Conservation (phyloP, 2,113 vertebrate genomes). For the Platysternon megacephalum region DNA sequence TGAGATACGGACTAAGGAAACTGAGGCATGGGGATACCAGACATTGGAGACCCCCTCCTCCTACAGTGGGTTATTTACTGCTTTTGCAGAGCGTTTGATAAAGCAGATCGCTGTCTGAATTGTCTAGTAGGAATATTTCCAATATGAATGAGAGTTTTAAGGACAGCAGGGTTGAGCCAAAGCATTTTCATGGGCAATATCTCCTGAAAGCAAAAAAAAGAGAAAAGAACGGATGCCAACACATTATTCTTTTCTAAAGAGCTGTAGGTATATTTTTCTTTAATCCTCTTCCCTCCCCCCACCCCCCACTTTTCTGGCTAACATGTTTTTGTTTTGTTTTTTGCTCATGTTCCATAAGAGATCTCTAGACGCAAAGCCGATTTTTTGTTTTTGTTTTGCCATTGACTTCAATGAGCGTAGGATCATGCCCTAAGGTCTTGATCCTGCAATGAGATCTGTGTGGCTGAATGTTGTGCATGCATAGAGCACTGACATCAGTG, state of each 20-base stretch:
- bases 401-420: not conserved
- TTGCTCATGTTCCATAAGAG: constrained; percentile 45
- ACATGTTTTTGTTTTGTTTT: not conserved
- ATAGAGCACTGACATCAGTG: fast-evolving
- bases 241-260: not conserved
- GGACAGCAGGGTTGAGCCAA: not conserved
- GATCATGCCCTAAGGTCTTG: not conserved
- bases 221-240: not conserved
- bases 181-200: not conserved
- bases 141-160: not conserved
- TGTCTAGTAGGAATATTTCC: not conserved
- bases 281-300: not conserved
- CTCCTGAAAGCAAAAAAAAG: not conserved
- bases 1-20: not conserved
- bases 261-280: not conserved
- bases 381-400: constrained; percentile 51
- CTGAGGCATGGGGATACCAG: fast-evolving
- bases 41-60: not conserved
- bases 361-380: constrained; percentile 54
- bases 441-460: not conserved
- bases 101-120: not conserved
- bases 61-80: not conserved
- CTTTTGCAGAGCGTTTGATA: not conserved
- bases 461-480: not conserved
- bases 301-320: not conserved